Conservation (phyloP, 2,888 invertebrate species). For the Tricholauxania praeusta region DNA sequence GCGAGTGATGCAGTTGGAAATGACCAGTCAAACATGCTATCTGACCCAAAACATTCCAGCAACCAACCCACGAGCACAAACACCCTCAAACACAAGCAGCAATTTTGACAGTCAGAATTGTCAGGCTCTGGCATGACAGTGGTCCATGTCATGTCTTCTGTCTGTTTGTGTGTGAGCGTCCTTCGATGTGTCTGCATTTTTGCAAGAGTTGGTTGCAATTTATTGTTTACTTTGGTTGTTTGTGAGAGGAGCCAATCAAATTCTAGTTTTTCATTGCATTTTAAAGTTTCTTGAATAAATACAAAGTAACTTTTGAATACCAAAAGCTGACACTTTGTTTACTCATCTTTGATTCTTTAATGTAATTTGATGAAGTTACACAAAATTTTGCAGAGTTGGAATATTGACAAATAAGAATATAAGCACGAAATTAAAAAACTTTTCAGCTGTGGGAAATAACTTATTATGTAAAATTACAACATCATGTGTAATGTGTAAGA, state of each 20-base stretch:
- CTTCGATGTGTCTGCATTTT: slow-evolving; percentile 49
- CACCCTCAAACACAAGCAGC: background rate
- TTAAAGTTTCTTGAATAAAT: background rate
- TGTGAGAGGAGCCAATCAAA: slow-evolving; percentile 52
- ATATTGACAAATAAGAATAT: too few relatives aligned
- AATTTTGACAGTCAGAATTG: slow-evolving; percentile 15
- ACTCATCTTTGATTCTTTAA: too few relatives aligned
- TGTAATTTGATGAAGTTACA: too few relatives aligned
- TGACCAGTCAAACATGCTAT: slow-evolving; percentile 7
- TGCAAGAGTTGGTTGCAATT: slow-evolving; percentile 27
- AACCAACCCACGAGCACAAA: background rate
- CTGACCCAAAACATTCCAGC: slow-evolving; percentile 6
- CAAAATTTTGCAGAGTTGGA: too few relatives aligned
- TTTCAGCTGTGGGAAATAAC: too few relatives aligned
- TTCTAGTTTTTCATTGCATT: slow-evolving; percentile 48
- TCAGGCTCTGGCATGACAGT: slow-evolving; percentile 24
- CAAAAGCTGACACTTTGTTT: too few relatives aligned
- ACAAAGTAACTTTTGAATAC: too few relatives aligned
- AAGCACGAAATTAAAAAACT: too few relatives aligned
- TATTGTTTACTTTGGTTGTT: slow-evolving; percentile 37
- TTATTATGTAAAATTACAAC: too few relatives aligned
- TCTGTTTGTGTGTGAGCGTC: slow-evolving; percentile 45
- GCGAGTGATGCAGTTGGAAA: slow-evolving; percentile 7
- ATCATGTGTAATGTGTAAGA: too few relatives aligned
- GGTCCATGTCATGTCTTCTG: slow-evolving; percentile 11